Conservation (phyloP, 1,140 invertebrate species). For the Frieseomelitta varia region DNA sequence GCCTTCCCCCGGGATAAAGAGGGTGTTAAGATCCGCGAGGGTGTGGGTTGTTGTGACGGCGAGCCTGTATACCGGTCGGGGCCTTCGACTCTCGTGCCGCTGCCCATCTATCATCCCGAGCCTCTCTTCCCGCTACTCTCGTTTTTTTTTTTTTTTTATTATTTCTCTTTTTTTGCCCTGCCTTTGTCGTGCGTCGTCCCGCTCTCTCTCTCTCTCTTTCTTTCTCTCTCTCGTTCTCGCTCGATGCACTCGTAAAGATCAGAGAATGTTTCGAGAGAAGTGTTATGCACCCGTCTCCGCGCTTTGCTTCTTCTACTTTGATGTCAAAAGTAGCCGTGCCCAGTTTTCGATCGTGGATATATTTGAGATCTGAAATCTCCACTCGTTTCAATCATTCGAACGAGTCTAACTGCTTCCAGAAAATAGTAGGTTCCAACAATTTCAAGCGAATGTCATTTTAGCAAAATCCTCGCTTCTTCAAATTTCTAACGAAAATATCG, state of each 20-base stretch:
- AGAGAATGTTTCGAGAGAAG: neutral
- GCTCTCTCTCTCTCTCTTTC: neutral
- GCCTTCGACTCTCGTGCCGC: conserved; percentile 62
- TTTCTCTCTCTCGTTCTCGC: too few species aligned
- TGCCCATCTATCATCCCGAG: conserved; percentile 73
- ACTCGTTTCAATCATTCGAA: too few species aligned
- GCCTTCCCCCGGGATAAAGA: conserved; percentile 74
- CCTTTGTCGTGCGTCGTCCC: neutral
- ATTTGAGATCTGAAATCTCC: too few species aligned
- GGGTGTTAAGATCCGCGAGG: conserved; percentile 70
- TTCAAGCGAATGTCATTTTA: too few species aligned
- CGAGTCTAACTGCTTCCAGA: too few species aligned
- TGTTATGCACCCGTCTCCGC: neutral
- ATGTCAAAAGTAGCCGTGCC: too few species aligned
- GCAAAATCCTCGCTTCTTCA: too few species aligned
- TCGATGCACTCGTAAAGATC: neutral
- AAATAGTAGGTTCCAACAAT: too few species aligned
- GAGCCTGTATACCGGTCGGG: conserved; percentile 59
- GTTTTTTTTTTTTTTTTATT: neutral
- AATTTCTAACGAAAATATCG: too few species aligned
- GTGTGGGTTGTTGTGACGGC: conserved; percentile 78
- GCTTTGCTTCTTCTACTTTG: neutral
- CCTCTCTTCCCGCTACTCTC: conserved; percentile 29
- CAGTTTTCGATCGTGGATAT: neutral
- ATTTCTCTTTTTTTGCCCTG: neutral